phyloP scores from a whole-genome alignment of 2,797 vertebrate genomes.

The Tokudaia muenninki region DNA sequence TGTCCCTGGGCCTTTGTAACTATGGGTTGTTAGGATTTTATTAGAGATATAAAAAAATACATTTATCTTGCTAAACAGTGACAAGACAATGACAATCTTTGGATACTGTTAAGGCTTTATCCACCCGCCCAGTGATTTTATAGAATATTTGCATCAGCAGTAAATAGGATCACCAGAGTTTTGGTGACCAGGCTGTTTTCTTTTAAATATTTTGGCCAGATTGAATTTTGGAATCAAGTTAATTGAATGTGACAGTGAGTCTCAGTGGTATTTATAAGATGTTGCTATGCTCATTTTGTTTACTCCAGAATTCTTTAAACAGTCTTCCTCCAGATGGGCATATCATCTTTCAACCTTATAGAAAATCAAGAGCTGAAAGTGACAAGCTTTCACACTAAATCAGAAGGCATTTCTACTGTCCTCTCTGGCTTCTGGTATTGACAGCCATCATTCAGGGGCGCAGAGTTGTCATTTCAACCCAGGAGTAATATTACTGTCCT shows the following conservation, averaged over 20 bases:
- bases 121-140: not conserved
- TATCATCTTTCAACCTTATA: constrained; percentile 82
- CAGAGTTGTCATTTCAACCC: constrained; percentile 52
- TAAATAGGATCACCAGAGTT: not conserved
- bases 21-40: constrained; percentile 51
- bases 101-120: not conserved
- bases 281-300: constrained; percentile 76
- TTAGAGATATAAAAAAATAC: constrained; percentile 37
- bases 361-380: constrained; percentile 83
- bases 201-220: constrained; percentile 36
- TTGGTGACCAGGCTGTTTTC: constrained; percentile 49
- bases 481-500: constrained; percentile 33
- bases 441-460: constrained; percentile 60
- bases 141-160: not conserved
- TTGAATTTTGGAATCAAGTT: constrained; percentile 52
- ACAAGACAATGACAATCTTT: not conserved
- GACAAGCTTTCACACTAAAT: constrained; percentile 84
- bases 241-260: constrained; percentile 53
- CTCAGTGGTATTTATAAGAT: constrained; percentile 69
- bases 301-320: constrained; percentile 76
- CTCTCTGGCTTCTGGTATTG: constrained; percentile 74
- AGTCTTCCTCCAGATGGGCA: constrained; percentile 79
- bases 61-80: constrained; percentile 42
- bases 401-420: constrained; percentile 74
- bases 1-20: not conserved